Percentiles rank a stretch among this genome's conserved stretches.
Evolutionary conservation across 2,797 vertebrate genomes (phyloP).

Genomic region (Austrolebias charrua): DNA sequence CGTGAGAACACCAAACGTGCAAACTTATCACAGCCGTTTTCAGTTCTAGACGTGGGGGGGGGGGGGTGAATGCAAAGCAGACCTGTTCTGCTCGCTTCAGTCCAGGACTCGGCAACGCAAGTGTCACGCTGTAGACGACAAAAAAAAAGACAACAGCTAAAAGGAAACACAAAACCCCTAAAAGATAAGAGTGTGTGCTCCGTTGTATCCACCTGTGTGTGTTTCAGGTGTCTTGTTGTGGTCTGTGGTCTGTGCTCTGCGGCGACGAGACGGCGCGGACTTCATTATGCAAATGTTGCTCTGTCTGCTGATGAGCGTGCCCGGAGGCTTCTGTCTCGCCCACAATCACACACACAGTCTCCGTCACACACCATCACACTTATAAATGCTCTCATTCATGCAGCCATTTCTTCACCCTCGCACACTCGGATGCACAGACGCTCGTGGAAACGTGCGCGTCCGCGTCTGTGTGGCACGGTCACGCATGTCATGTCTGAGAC

Average conservation of each 20-base stretch:
- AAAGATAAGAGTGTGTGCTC: conserved; percentile 36
- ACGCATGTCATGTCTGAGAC: conserved; percentile 68
- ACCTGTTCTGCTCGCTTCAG: too few species aligned
- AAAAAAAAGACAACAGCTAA: too few species aligned
- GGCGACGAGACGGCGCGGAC: conserved; percentile 64
- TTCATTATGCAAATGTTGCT: conserved; percentile 75
- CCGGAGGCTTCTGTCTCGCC: conserved; percentile 62
- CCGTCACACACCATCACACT: conserved; percentile 41
- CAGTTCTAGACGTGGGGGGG: too few species aligned
- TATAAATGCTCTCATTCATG: conserved; percentile 52
- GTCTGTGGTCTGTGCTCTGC: conserved; percentile 71
- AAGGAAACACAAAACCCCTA: conserved; percentile 13
- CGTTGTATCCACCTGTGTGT: conserved; percentile 54
- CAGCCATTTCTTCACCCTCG: conserved; percentile 30
- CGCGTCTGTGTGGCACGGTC: conserved; percentile 55
- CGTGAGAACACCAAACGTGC: too few species aligned
- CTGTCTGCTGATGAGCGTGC: conserved; percentile 74
- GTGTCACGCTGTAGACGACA: too few species aligned
- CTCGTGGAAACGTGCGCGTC: conserved; percentile 57
- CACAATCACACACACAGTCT: conserved; percentile 18
- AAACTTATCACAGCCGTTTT: too few species aligned
- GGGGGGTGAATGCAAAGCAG: too few species aligned
- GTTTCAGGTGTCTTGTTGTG: conserved; percentile 69
- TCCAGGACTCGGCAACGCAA: too few species aligned
- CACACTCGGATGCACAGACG: conserved; percentile 33